A percentile compares a stretch with the other conserved stretches of the same genome.
Evolutionary conservation across 2,888 invertebrate species (phyloP).

Genomic region (Sthenelais limicola): DNA sequence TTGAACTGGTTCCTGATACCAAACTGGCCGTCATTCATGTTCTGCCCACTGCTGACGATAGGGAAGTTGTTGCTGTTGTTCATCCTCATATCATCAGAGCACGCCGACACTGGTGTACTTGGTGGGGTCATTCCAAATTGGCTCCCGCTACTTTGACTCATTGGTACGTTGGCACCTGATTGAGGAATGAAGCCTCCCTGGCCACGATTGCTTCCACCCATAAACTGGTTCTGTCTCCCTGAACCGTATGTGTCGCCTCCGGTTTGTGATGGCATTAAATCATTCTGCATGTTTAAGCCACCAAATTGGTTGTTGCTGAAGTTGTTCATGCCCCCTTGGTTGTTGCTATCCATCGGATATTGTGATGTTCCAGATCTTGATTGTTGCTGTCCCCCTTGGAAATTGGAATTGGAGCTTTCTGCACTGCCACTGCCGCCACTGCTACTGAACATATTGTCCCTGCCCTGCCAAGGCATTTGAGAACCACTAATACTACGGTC

Average conservation of each 20-base stretch:
- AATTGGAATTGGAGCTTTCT: neutral
- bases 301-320: conserved; percentile 8
- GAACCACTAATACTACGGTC: no score
- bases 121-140: conserved; percentile 20
- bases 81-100: conserved; percentile 28
- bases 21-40: conserved; percentile 15
- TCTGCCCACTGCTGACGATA: conserved; percentile 11
- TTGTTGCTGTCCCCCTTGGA: neutral
- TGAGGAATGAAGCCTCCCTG: conserved; percentile 10
- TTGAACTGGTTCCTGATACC: neutral
- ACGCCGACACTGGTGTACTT: no score
- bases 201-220: no score
- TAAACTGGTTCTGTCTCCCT: neutral
- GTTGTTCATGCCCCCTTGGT: neutral
- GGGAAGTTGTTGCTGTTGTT: no score
- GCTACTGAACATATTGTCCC: neutral
- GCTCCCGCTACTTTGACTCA: neutral
- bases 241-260: conserved; percentile 3
- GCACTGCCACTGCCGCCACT: neutral
- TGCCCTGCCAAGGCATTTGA: conserved; percentile 12
- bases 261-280: neutral
- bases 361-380: neutral
- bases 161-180: conserved; percentile 2
- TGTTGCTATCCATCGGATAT: no score
- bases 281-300: conserved; percentile 4